Evolutionary conservation across 2,113 vertebrate genomes (phyloP), one percentile per base, ranked within the genome.

Genomic region (Archocentrus centrarchus): DNA sequence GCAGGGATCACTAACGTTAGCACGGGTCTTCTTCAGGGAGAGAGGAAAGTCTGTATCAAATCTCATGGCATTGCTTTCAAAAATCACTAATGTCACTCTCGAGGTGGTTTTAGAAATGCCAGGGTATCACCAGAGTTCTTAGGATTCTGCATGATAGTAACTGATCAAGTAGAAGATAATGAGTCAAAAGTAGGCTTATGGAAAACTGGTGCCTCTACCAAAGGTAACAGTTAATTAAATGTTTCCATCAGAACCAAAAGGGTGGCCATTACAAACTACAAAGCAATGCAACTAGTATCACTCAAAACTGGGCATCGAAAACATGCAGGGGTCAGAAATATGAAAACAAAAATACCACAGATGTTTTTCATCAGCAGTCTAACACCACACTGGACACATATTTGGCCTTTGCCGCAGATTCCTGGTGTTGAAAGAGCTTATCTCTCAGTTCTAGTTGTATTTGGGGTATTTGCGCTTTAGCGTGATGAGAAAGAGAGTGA

Each of bases 361-460:
- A 91, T 95, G 94, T 80, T 90, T 95, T 90, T 86, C 77, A 94
- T 95, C 92, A 88, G 84, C 78, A 81, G 68, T 91, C 91, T 88
- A 91, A 92, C 81, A 91, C 86, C 84, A 83, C 86, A 81, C 58
- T 47, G 6, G 88, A 93, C 89, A 91, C 88, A 93, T 93, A 90
- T 85, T 93, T 92, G 92, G 91, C 92, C 79, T 78, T 59, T 75
- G 77, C 82, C 77, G 57, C 79, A 81, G 86, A 93, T 92, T 94
- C 86, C 85, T 85, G 59, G 64, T 83, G 88, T 81, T 93, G 88
- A 94, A 90, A 90, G 80, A 91, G 90, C 75, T 92, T 92, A 93
- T 94, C 93, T 86, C 82, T 93, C 92, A 89, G 66, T 88, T 78
- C 13, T 37, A 18, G 73, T 78, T 60, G 57, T 77, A 79, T 86